Base-by-base conservation (phyloP, 2,797 vertebrate species). In the Pantherophis vulpinus region DNA sequence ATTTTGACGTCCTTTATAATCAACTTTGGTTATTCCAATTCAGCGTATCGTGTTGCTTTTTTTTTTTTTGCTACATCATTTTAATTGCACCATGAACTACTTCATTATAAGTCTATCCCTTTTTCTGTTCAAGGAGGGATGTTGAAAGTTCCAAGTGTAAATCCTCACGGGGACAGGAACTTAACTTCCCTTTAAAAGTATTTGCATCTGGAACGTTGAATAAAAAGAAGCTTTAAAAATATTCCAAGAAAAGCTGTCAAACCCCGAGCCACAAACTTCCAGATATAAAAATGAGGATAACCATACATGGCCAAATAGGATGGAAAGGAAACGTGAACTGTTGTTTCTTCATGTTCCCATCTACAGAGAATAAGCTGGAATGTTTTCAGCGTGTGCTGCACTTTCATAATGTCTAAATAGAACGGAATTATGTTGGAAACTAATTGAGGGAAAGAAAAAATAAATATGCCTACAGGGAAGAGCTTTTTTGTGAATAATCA, bases 51-150 rank as follows among this genome's bases (percentile, higher is more conserved):
- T 86, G 95, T 95, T 96, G 95, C 95, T 95, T 92, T 96, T 66
- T 61, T 61, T 58, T 59, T 61, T 66, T 97, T 96, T 93, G 92
- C 95, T 95, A 93, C 94, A 97, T 97, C 95, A 91, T 93, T 97
- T 96, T 97, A 97, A 97, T 96, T 97, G 96, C 96, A 96, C 94
- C 94, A 92, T 93, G 96, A 97, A 96, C 95, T 95, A 95, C 97
- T 97, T 97, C 92, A 95, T 97, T 97, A 96, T 93, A 91, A 51
- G 95, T 94, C 97, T 61, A 95, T 61, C 74, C 79, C 91, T 94
- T 63, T 93, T 92, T 94, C 18, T 93, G 90, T 93, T 94, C 93
- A 95, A 96, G 93, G 96, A 94, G 79, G 92, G 79, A 59, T 93
- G 86, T 92, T 42, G 56, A 94, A 94, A 86, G 95, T 96, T 94